A percentile compares a stretch with the other conserved stretches of the same genome.
phyloP scores from a whole-genome alignment of 2,113 vertebrate species.

The Syngnathus typhle region DNA sequence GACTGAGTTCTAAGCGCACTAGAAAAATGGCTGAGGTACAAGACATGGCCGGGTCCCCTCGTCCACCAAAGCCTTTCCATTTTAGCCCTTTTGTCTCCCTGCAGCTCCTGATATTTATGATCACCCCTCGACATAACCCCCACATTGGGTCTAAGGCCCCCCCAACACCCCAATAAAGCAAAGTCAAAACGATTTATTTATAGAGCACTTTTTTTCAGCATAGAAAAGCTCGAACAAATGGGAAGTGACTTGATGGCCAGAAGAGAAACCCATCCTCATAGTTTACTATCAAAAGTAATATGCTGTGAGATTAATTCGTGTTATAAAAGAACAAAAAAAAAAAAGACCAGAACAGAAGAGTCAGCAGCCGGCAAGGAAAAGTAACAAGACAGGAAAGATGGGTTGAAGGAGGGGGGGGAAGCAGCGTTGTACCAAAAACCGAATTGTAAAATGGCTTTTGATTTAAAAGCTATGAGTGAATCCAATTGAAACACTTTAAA shows the following conservation, averaged over 20 bases:
- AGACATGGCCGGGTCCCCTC: conserved; percentile 86
- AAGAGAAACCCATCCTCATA: background rate
- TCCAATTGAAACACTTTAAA: too few species aligned
- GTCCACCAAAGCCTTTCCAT: conserved; percentile 80
- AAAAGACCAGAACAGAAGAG: too few species aligned
- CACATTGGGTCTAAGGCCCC: conserved; percentile 61
- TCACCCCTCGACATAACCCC: conserved; percentile 74
- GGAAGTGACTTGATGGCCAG: background rate
- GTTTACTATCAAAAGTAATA: background rate
- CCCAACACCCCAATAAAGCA: conserved; percentile 40
- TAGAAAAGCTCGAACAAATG: conserved; percentile 17
- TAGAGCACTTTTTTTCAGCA: conserved; percentile 19
- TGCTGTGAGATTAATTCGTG: background rate
- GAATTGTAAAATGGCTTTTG: too few species aligned
- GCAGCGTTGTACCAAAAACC: too few species aligned
- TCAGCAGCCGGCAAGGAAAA: background rate
- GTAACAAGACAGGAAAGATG: background rate
- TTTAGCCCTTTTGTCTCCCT: conserved; percentile 85
- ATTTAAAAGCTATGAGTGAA: too few species aligned
- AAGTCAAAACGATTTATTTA: conserved; percentile 30
- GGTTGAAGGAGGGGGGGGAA: too few species aligned
- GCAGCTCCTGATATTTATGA: conserved; percentile 83
- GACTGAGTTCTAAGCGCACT: conserved; percentile 97
- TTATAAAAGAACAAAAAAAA: background rate
- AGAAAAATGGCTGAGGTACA: conserved; percentile 94